These are phyloP conservation scores for Zeus faber DNA, from an alignment of 2,113 vertebrate genomes.

Conservation along the genomic window DNA sequence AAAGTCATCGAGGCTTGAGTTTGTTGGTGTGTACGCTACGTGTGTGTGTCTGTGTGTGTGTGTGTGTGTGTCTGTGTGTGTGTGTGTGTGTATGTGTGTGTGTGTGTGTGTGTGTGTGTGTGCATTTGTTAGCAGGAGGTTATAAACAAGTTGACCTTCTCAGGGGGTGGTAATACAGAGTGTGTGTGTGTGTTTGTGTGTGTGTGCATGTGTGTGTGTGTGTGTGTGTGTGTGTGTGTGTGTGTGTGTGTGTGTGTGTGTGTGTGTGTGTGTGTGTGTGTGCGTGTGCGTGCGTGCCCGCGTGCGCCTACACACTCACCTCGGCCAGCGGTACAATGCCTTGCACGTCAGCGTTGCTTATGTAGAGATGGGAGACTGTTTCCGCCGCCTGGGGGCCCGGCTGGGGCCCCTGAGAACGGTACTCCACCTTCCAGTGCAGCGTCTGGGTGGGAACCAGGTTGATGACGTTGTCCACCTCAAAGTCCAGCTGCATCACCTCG, in stretches of 20 bases:
- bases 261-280: neutral
- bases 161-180: too few species aligned
- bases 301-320: constrained; percentile 66
- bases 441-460: constrained; percentile 83
- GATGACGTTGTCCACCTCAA: constrained; percentile 86
- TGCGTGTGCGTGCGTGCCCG: constrained; percentile 2
- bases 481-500: constrained; percentile 92
- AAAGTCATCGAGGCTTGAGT: too few species aligned
- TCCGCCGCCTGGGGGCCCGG: constrained; percentile 62
- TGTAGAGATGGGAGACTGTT: constrained; percentile 82
- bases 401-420: constrained; percentile 67
- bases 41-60: neutral
- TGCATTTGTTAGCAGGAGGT: neutral
- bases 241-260: neutral
- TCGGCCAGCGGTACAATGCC: constrained; percentile 88
- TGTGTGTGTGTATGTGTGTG: neutral
- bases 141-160: too few species aligned
- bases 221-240: neutral
- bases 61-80: neutral
- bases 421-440: constrained; percentile 90
- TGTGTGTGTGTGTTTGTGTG: constrained; percentile 1
- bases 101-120: neutral
- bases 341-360: constrained; percentile 82
- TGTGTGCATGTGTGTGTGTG: neutral
- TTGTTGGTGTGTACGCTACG: neutral